phyloP scores from a whole-genome alignment of 2,888 invertebrate species.

The Drosophila atroscutellata region DNA sequence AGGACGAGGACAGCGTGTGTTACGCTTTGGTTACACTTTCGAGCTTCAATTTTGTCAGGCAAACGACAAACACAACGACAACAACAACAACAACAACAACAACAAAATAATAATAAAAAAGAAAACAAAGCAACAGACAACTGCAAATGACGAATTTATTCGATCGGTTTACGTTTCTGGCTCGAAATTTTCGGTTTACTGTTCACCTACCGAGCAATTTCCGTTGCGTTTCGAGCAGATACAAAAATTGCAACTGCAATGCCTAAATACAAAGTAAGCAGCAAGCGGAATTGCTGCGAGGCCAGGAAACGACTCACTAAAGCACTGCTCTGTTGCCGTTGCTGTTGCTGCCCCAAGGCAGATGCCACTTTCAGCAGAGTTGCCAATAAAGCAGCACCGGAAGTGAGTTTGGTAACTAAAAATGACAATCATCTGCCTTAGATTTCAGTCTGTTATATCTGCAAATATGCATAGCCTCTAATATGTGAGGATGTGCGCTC shows the following conservation, averaged over 20 bases:
- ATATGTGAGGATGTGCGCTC: conserved; percentile 12
- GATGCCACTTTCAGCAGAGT: conserved; percentile 18
- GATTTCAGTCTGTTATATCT: background rate
- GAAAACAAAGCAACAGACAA: conserved; percentile 17
- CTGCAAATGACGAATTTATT: conserved; percentile 63
- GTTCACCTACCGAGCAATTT: conserved; percentile 63
- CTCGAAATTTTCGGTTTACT: conserved; percentile 46
- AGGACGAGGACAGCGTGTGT: background rate
- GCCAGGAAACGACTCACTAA: conserved; percentile 23
- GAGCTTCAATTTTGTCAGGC: conserved; percentile 65
- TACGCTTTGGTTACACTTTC: conserved; percentile 60
- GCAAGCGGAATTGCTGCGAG: conserved; percentile 64
- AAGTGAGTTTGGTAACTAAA: conserved; percentile 27
- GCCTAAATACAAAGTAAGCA: conserved; percentile 78
- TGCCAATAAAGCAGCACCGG: conserved; percentile 23
- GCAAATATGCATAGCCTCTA: conserved; percentile 17
- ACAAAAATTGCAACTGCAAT: conserved; percentile 55
- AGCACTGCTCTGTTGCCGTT: conserved; percentile 40
- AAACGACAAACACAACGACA: conserved; percentile 49
- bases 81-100: conserved; percentile 34
- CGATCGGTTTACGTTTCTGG: conserved; percentile 50
- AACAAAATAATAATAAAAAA: conserved; percentile 25
- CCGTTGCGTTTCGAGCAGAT: conserved; percentile 63
- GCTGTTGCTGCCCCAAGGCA: conserved; percentile 21
- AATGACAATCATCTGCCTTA: conserved; percentile 18